Evolutionary conservation across 2,888 invertebrate species (phyloP), one percentile per base, ranked within the genome.

Genomic region (Hemaris fuciformis): DNA sequence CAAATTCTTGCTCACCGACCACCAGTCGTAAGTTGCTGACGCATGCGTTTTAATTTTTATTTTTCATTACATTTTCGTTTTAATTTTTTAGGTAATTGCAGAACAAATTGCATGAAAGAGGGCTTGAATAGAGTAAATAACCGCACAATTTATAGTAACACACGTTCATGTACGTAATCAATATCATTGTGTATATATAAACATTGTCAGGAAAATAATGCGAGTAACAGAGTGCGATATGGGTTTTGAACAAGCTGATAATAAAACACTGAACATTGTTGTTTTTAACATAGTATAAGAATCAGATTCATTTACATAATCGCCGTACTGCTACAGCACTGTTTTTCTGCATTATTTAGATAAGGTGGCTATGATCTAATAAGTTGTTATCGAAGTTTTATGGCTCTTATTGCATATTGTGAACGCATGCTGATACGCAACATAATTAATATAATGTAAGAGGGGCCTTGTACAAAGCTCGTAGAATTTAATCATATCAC

Each of bases 161-260:
- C 87, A 68, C 83, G 80, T 74, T 91, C 91, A 89, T 89, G 91
- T 91, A 91, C 76, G 91, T 91, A 80, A 66, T 64, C n/a, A n/a
- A n/a, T n/a, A n/a, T n/a, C 59, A 64, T 67, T 65, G 62, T 66
- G 38, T 27, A 48, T n/a, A 53, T 31, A 43, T 20, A 8, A n/a
- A 59, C 42, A 27, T 2, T 31, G 57, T 3, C 42, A 62, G 59
- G 66, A 63, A 42, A 65, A 70, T 69, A 69, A 67, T 67, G 46
- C 58, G 64, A 57, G 65, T 41, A 53, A 20, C 25, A 25, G 23
- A 48, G n/a, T 10, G 18, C 6, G 15, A 27, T 53, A 10, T 53
- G 8, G 1, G 18, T 53, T 53, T 45, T 53, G 2, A 20, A 53
- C 10, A 31, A 10, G 31, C 8, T 4, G 10, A 18, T 27, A 27